phyloP scores from a whole-genome alignment of 2,113 vertebrate species.

The Misgurnus mizolepis region DNA sequence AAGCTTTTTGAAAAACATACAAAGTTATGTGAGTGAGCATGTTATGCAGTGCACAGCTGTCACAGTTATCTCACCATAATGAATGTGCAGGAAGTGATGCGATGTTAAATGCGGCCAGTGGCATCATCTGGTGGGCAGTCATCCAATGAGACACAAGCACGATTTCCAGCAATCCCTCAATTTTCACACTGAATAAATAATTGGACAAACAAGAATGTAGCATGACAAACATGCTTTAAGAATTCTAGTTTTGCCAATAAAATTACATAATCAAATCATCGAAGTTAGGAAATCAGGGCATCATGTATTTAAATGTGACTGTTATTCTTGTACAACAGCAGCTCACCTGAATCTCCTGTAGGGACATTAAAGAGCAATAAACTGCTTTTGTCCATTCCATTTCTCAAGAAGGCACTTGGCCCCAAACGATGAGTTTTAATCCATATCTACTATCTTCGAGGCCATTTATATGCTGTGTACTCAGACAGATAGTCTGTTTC shows the following conservation, averaged over 20 bases:
- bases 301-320: neutral
- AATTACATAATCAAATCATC: neutral
- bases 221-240: neutral
- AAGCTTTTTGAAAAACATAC: neutral
- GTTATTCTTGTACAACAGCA: neutral
- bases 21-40: neutral
- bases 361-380: neutral
- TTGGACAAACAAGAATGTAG: neutral
- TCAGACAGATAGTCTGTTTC: too few species aligned
- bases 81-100: conserved; percentile 38
- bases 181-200: conserved; percentile 23
- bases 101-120: conserved; percentile 33
- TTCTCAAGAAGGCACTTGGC: conserved; percentile 42
- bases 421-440: conserved; percentile 46
- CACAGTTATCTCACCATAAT: conserved; percentile 25
- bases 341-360: neutral
- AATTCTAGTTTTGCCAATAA: neutral
- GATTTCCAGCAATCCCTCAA: conserved; percentile 13
- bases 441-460: neutral
- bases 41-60: neutral
- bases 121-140: conserved; percentile 37
- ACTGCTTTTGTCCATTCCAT: conserved; percentile 39
- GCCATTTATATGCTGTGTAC: neutral
- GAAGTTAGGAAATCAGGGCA: neutral
- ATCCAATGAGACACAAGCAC: conserved; percentile 13